Conservation (phyloP, 2,113 vertebrate species). For the Ictidomys tridecemlineatus region DNA sequence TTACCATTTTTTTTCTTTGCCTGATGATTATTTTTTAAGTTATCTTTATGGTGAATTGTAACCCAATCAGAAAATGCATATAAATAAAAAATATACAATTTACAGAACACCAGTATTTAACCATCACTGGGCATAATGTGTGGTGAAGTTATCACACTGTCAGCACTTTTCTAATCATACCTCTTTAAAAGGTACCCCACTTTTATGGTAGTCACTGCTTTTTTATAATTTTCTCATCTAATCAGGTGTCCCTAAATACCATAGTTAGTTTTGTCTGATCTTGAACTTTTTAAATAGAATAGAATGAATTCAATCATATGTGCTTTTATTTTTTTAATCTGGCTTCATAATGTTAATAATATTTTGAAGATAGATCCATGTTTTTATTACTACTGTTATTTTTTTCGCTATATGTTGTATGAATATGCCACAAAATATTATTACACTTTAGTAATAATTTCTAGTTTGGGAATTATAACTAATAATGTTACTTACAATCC, state of each 20-base stretch:
- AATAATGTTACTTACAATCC: neutral
- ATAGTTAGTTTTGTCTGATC: neutral
- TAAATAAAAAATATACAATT: neutral
- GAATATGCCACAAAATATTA: neutral
- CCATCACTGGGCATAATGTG: neutral
- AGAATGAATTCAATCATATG: neutral
- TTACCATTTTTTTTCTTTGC: neutral
- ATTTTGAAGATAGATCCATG: neutral
- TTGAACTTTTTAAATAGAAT: constrained; percentile 35
- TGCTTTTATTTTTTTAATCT: neutral
- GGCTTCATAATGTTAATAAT: neutral
- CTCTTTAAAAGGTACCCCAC: neutral
- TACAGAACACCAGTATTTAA: neutral
- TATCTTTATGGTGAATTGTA: neutral
- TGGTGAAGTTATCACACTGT: neutral
- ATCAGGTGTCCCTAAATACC: neutral
- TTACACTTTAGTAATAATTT: neutral
- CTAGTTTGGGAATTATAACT: neutral
- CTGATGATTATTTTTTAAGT: constrained; percentile 16
- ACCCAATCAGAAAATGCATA: neutral
- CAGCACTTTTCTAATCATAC: neutral
- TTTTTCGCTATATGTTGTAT: neutral
- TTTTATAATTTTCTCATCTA: neutral
- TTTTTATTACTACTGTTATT: neutral
- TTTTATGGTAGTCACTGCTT: neutral